Base-by-base conservation (phyloP, 2,113 vertebrate species). In the Amphiprion percula region DNA sequence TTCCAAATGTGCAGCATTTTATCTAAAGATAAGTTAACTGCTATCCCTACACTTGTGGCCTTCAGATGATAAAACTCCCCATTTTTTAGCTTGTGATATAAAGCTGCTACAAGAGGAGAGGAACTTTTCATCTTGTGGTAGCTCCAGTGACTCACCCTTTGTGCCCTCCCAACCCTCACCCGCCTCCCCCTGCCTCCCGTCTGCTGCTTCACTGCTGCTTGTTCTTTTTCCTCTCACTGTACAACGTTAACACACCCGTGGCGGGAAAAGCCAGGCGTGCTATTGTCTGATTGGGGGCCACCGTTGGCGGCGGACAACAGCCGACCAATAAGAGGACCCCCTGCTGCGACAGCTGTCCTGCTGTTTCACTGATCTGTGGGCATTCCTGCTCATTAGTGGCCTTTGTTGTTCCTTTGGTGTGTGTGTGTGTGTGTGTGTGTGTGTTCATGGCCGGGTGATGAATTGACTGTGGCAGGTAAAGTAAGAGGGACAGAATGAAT, bases 301-400 rank as follows among this genome's bases (percentile, higher is more conserved):
- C 74, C 54, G 41, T 76, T 68, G 65, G 68, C 61, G 10, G 67
- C 19, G 47, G 67, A 79, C 75, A 86, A 80, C 79, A 78, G 79
- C 69, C 71, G 28, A 69, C 81, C 91, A 91, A 84, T 87, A 71
- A 55, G 68, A 82, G 52, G 68, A 37, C 61, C 70, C 82, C 84
- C 83, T 60, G 87, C 83, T 67, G 88, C 10, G 26, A 68, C 87
- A 85, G 84, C 86, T 84, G 86, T 71, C 59, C 21, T 77, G 82
- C 86, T 68, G 64, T 84, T 90, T 49, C 77, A 87, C 77, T 84
- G 86, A 89, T 91, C 89, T 83, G 82, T 79, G 84, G 89, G 70
- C 84, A 74, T 80, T 88, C 68, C 77, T 87, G 80, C 82, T 92
- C 90, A 88, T 91, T 91, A 91, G 74, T 56, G 10, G 79, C 55